Evolutionary conservation across 2,888 invertebrate species (phyloP), one percentile per base, ranked within the genome.

Genomic region (Xestia c-nigrum): DNA sequence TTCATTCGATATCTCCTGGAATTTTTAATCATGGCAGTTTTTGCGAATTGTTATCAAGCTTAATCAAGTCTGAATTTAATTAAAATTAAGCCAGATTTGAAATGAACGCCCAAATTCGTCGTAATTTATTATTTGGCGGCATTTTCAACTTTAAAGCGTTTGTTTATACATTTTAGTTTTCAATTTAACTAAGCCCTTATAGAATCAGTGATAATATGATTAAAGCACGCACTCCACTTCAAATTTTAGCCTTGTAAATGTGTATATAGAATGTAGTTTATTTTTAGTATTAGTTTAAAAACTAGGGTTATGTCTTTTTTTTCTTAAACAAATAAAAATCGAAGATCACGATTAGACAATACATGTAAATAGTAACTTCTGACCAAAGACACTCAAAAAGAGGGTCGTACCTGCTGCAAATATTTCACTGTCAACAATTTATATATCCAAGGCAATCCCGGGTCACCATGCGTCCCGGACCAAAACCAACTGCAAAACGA

Each of bases 401-500:
- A 46, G 43, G 50, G 38, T 57, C 52, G 65, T 66, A 70, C 59
- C 65, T 83, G 46, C 50, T 10, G n/a, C 24, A 55, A 50, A 80
- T 85, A 72, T 75, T 59, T 83, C 70, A 76, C 59, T 38, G 66
- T 47, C 43, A 74, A 66, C 72, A 72, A 73, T 71, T 61, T 74
- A 85, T 70, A 75, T 61, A 67, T 43, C 72, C 65, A n/a, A 16
- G 21, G 40, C 24, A 52, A 65, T 57, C 74, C 69, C 52, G 65
- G 46, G 66, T 72, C 76, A 31, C 74, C 61, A 69, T 74, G 52
- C 74, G 38, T 72, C 55, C 57, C 61, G 21, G 24, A 57, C 38
- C 63, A 70, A 86, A 85, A 69, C 83, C 83, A 74, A 80, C 74
- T 69, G 72, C 69, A 77, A 86, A 84, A 77, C 80, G 80, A 85